Conservation (phyloP, 2,113 vertebrate genomes). For the Archocentrus centrarchus region DNA sequence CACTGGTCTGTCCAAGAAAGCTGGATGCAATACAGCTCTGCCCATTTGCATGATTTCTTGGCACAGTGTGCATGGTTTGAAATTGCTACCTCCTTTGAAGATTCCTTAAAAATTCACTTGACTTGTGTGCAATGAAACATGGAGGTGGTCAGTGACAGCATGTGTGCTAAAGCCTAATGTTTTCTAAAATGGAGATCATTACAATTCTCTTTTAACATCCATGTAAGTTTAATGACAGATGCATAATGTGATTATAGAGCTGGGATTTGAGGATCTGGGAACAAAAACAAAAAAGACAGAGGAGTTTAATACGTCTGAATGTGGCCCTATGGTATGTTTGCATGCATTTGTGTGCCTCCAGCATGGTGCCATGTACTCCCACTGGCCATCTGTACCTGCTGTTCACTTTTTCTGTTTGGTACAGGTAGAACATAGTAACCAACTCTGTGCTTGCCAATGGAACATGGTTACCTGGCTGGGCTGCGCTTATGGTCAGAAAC, state of each 20-base stretch:
- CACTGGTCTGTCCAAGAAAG: background rate
- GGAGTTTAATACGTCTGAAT: background rate
- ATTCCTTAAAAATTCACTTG: conserved; percentile 12
- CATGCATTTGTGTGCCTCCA: conserved; percentile 31
- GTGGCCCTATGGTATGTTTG: conserved; percentile 21
- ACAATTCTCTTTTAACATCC: background rate
- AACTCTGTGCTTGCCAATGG: background rate
- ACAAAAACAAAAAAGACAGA: background rate
- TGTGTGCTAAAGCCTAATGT: background rate
- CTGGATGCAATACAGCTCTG: background rate
- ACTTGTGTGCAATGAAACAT: conserved; percentile 5
- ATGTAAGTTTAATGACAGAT: background rate
- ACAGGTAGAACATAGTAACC: conserved; percentile 42
- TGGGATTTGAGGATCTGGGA: background rate
- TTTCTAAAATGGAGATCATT: background rate
- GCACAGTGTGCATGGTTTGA: background rate
- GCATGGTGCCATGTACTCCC: conserved; percentile 54
- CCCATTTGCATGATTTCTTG: conserved; percentile 17
- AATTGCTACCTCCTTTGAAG: background rate
- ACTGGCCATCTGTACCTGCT: conserved; percentile 72
- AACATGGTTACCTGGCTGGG: conserved; percentile 3
- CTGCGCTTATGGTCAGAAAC: background rate
- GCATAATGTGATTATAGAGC: conserved; percentile 23
- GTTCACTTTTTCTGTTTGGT: conserved; percentile 29
- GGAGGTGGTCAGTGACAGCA: background rate